Evolutionary conservation across 2,888 invertebrate species (phyloP), one percentile per base, ranked within the genome.

Genomic region (Drosophila pseudotakahashii): DNA sequence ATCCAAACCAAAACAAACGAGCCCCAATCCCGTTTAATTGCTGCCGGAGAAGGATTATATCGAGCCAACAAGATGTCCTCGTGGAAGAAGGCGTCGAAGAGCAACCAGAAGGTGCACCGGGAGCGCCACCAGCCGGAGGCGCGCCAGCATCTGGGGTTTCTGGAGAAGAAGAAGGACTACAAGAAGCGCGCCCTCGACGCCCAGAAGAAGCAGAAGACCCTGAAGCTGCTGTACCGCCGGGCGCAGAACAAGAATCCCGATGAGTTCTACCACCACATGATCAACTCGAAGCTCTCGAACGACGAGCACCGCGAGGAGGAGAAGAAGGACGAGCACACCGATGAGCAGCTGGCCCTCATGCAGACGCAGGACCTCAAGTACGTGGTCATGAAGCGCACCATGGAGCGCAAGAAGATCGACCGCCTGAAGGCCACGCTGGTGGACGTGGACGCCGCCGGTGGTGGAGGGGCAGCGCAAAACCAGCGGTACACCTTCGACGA

Each of bases 251-350:
- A 96, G 91, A 99, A 99, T 93, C 98, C 98, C 1, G 99, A 99
- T 95, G 99, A 99, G 92, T 99, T 99, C 93, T 97, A 99, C 91
- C 98, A 97, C 93, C 98, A 98, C 90, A 99, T 99, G 99, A 95
- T 98, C 63, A 98, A 97, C 91, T 96, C 98, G 0, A 95, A 95
- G 91, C 92, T 96, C 0, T 91, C 93, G 69, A 92, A 93, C 1
- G 95, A 94, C 82, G 93, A 92, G 62, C 95, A 95, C 83, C 95
- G 95, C 89, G 95, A 96, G 82, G 92, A 93, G 26, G 95, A 96
- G 70, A 95, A 95, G 73, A 93, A 94, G 36, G 95, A 95, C 45
- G 96, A 97, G 82, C 95, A 97, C 78, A 95, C 96, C 2, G 94
- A 95, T 0, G 96, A 97, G 19, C 99, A 99, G 91, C 92, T 97